Conservation (phyloP, 2,797 vertebrate genomes). For the Anas acuta region DNA sequence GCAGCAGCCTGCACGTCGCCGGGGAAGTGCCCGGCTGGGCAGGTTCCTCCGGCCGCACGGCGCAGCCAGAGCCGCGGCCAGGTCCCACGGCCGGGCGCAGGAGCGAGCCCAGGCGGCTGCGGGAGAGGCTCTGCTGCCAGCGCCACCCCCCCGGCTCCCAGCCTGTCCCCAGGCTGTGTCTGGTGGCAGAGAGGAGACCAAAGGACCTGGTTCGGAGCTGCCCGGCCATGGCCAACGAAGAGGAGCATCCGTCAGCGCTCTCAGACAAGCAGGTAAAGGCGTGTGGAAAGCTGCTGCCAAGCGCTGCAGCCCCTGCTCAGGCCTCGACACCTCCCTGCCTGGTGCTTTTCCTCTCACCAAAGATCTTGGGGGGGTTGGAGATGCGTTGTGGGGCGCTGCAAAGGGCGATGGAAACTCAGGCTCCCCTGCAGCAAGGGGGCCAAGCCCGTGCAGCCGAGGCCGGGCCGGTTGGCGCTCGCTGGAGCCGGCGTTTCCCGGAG, state of each 20-base stretch:
- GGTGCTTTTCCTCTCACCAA: rapidly evolving
- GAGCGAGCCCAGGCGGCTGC: background rate
- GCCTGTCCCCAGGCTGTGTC: background rate
- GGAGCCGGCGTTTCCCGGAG: background rate
- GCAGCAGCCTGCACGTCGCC: rapidly evolving
- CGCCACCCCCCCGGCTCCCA: no score
- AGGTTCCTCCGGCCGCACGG: background rate
- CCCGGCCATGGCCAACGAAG: rapidly evolving
- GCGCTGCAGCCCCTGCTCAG: rapidly evolving
- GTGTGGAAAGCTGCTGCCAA: background rate
- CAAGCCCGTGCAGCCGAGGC: background rate
- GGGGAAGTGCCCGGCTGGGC: background rate
- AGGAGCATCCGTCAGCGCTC: background rate
- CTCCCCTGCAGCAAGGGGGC: background rate
- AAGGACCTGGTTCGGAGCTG: background rate
- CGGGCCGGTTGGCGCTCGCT: background rate
- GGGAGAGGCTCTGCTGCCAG: background rate
- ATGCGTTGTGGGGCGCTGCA: rapidly evolving
- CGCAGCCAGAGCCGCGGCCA: background rate
- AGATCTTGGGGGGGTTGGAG: background rate
- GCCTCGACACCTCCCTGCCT: rapidly evolving
- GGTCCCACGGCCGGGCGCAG: background rate
- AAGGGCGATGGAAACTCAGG: no score
- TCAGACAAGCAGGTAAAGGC: background rate
- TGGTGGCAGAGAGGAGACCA: rapidly evolving